Evolutionary conservation across 1,140 invertebrate species (phyloP).

Genomic region (Drosophila subpulchrella): DNA sequence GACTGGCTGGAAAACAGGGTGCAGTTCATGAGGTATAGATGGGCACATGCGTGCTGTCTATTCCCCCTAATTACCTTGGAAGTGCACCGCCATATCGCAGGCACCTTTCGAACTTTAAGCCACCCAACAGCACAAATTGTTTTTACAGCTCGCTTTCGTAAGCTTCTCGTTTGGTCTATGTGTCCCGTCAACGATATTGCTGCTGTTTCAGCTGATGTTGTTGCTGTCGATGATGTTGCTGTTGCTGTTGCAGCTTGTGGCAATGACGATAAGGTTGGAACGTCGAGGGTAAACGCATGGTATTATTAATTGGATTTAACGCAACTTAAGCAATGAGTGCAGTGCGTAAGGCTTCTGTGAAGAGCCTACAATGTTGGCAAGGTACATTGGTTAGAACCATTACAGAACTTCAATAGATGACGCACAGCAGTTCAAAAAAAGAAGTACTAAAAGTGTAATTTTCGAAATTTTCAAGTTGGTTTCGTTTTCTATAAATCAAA

Average conservation of each 20-base stretch:
- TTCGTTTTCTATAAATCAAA: no score
- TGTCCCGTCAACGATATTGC: conserved; percentile 4
- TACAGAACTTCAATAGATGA: not conserved
- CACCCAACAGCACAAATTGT: conserved; percentile 8
- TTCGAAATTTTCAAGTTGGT: no score
- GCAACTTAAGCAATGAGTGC: conserved; percentile 62
- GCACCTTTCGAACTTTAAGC: conserved; percentile 11
- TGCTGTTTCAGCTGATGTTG: conserved; percentile 3
- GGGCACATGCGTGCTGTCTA: conserved; percentile 9
- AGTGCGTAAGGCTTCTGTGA: conserved; percentile 30
- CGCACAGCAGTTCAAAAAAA: no score
- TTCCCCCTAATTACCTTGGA: conserved; percentile 41
- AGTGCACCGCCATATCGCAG: conserved; percentile 12
- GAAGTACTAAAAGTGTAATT: no score
- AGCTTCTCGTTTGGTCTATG: conserved; percentile 44
- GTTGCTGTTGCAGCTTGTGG: conserved; percentile 2
- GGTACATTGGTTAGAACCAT: not conserved
- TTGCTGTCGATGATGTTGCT: not conserved
- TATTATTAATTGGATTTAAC: conserved; percentile 76
- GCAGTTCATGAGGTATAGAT: not conserved
- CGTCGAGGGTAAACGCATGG: conserved; percentile 1
- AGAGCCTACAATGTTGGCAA: not conserved
- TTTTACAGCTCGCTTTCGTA: conserved; percentile 42
- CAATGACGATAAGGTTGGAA: conserved; percentile 2
- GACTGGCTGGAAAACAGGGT: not conserved